Conservation (phyloP, 2,113 vertebrate species). For the Pristiophorus japonicus region DNA sequence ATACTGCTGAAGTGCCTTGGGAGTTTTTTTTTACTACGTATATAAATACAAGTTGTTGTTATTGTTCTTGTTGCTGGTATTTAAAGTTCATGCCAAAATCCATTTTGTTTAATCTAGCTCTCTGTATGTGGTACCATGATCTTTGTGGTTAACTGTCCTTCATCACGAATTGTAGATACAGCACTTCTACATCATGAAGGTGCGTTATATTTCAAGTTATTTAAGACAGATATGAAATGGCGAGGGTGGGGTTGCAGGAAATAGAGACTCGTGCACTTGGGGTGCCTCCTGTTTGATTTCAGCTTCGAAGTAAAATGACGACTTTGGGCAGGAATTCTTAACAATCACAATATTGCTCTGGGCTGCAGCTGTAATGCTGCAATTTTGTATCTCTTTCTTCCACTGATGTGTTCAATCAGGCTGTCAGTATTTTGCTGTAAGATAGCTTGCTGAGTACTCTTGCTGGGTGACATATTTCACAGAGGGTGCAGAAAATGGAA, state of each 20-base stretch:
- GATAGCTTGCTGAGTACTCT: conserved; percentile 55
- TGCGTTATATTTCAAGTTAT: conserved; percentile 12
- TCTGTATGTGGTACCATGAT: neutral
- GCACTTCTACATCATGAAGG: neutral
- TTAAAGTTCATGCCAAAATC: neutral
- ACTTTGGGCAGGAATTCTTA: conserved; percentile 45
- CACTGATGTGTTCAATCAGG: conserved; percentile 60
- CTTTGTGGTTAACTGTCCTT: neutral
- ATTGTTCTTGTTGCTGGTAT: neutral
- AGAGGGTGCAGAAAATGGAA: neutral
- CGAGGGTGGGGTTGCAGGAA: conserved; percentile 41
- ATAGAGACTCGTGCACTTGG: conserved; percentile 44
- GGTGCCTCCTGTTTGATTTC: conserved; percentile 45
- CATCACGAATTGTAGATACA: neutral
- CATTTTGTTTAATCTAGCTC: neutral
- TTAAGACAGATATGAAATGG: conserved; percentile 47
- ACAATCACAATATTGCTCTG: conserved; percentile 51
- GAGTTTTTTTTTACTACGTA: no score
- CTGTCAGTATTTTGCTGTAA: conserved; percentile 57
- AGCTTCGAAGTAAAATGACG: conserved; percentile 45
- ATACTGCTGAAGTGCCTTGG: neutral
- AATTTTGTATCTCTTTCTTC: conserved; percentile 54
- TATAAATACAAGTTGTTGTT: neutral
- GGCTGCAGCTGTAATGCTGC: conserved; percentile 50
- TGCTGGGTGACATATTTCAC: neutral